These are phyloP conservation scores for Ichneumoninae sp. DNA, from an alignment of 2,888 invertebrate genomes.

Conservation along the genomic window DNA sequence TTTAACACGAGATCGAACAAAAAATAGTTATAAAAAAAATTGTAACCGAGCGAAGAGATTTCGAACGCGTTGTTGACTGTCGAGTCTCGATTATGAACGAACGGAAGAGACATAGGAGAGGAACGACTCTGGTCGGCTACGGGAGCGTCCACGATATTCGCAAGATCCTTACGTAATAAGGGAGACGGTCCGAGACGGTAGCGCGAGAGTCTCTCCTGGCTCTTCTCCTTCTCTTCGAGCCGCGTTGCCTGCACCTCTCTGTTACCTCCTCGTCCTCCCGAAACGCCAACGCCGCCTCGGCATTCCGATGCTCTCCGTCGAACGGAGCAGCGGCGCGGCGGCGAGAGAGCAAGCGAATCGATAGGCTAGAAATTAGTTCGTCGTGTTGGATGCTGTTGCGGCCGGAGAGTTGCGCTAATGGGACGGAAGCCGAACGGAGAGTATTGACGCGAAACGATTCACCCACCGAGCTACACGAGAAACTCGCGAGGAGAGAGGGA, in stretches of 20 bases:
- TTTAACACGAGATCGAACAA: no score
- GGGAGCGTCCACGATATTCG: constrained; percentile 39
- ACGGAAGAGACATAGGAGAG: background rate
- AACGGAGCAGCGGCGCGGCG: constrained; percentile 27
- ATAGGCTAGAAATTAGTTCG: constrained; percentile 53
- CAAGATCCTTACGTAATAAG: constrained; percentile 45
- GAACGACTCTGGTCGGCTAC: no score
- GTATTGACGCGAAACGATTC: constrained; percentile 59
- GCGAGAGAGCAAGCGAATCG: constrained; percentile 43
- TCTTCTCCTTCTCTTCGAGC: constrained; percentile 50
- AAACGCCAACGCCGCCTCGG: constrained; percentile 44
- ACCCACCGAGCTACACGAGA: background rate
- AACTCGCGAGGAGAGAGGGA: background rate
- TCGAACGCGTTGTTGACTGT: background rate
- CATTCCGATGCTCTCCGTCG: constrained; percentile 40
- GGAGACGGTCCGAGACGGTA: constrained; percentile 38
- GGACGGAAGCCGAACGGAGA: constrained; percentile 27
- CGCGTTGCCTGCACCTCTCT: constrained; percentile 4
- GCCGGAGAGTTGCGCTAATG: constrained; percentile 18
- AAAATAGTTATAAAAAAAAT: no score
- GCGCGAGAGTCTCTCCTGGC: constrained; percentile 25
- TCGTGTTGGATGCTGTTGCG: constrained; percentile 47
- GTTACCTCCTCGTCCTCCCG: constrained; percentile 19
- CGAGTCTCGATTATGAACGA: background rate
- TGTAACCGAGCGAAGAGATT: no score